Percentiles rank a stretch among this genome's conserved stretches.
phyloP scores from a whole-genome alignment of 2,888 invertebrate genomes.

The Halictus quadricinctus region DNA sequence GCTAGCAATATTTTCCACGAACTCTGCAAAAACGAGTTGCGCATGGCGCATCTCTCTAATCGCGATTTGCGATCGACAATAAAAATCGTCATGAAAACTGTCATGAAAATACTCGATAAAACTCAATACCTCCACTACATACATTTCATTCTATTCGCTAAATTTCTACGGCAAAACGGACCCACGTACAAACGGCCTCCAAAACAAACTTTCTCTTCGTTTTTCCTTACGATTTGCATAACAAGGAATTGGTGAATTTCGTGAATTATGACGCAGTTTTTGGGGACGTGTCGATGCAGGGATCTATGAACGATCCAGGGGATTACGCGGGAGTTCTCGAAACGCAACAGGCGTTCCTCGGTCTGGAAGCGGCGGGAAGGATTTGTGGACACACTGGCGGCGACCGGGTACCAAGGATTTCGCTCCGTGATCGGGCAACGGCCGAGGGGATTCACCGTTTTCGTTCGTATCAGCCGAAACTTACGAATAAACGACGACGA shows the following conservation, averaged over 20 bases:
- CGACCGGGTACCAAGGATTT: slow-evolving; percentile 7
- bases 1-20: not conserved
- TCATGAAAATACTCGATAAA: not conserved
- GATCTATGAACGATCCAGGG: not conserved
- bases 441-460: slow-evolving; percentile 11
- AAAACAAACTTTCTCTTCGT: not conserved
- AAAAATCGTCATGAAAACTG: not conserved
- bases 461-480: slow-evolving; percentile 25
- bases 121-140: not conserved
- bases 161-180: not conserved
- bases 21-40: not conserved
- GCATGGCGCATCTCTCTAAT: not conserved
- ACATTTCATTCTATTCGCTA: not conserved
- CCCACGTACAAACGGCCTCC: not conserved
- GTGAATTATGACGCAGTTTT: not conserved
- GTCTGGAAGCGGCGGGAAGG: slow-evolving; percentile 12
- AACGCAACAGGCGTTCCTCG: slow-evolving; percentile 17
- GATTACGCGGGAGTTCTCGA: slow-evolving; percentile 8
- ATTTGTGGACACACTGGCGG: slow-evolving; percentile 20
- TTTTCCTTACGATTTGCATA: not conserved
- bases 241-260: not conserved
- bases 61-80: not conserved
- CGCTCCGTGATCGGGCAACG: slow-evolving; percentile 24
- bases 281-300: not conserved
- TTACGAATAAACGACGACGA: slow-evolving; percentile 34